A percentile compares a stretch with the other conserved stretches of the same genome.
Evolutionary conservation across 30 jellyfish, hydroid and myxozoan genomes (phyloP).

Genomic region (Aurelia sp.): DNA sequence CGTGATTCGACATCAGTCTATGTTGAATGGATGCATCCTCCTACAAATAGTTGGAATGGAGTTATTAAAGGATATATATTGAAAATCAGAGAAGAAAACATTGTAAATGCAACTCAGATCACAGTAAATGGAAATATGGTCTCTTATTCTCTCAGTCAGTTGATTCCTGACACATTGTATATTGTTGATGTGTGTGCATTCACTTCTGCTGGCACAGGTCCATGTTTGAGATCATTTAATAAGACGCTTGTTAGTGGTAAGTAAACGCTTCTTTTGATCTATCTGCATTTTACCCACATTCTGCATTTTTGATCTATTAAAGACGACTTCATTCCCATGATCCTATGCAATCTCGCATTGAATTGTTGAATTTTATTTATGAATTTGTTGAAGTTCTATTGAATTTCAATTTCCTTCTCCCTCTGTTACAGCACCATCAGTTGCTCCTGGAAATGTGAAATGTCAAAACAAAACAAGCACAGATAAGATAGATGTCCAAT

Average conservation of each 20-base stretch:
- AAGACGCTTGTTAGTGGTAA: constrained; percentile 34
- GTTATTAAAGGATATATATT: constrained; percentile 62
- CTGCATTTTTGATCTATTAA: too few relatives aligned
- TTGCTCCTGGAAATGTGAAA: constrained; percentile 50
- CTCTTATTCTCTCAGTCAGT: constrained; percentile 16
- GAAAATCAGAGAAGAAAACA: not conserved
- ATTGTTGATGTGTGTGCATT: constrained; percentile 79
- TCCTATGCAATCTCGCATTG: not conserved
- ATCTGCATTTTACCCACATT: too few relatives aligned
- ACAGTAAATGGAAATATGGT: constrained; percentile 15
- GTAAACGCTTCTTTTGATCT: too few relatives aligned
- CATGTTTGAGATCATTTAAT: constrained; percentile 61
- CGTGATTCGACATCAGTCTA: constrained; percentile 40
- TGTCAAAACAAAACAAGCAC: constrained; percentile 38
- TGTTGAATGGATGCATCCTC: constrained; percentile 71
- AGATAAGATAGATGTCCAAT: constrained; percentile 8
- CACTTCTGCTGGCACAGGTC: constrained; percentile 79
- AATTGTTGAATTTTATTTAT: not conserved
- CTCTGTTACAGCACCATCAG: constrained; percentile 54
- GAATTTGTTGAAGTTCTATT: too few relatives aligned
- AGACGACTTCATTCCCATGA: not conserved
- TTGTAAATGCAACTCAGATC: not conserved
- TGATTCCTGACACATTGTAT: constrained; percentile 64
- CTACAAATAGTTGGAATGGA: constrained; percentile 68
- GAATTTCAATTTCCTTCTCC: not conserved